Conservation (phyloP, 2,888 invertebrate genomes). For the Bembecia ichneumoniformis region DNA sequence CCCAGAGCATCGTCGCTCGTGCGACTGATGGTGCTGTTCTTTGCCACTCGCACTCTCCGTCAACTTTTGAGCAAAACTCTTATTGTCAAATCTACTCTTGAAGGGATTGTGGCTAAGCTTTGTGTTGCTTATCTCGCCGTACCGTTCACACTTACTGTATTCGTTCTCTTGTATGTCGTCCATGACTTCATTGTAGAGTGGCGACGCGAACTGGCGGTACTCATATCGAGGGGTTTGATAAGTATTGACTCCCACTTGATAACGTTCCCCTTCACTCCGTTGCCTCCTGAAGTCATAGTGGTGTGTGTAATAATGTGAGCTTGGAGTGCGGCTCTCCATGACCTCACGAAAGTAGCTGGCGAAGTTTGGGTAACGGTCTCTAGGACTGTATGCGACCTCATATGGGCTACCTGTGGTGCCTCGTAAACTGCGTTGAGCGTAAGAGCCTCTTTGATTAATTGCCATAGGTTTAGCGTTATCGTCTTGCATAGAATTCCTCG, state of each 20-base stretch:
- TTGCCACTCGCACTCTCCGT: slow-evolving; percentile 35
- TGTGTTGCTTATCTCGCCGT: slow-evolving; percentile 59
- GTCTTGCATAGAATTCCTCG: slow-evolving; percentile 24
- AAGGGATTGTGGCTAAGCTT: slow-evolving; percentile 36
- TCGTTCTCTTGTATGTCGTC: slow-evolving; percentile 66
- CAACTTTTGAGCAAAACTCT: slow-evolving; percentile 57
- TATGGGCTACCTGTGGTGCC: slow-evolving; percentile 35
- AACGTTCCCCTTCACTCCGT: slow-evolving; percentile 43
- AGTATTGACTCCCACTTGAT: slow-evolving; percentile 35
- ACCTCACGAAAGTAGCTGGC: slow-evolving; percentile 61
- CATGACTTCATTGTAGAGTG: slow-evolving; percentile 57
- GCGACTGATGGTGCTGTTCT: slow-evolving; percentile 20
- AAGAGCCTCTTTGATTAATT: slow-evolving; percentile 37
- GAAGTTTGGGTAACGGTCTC: slow-evolving; percentile 56
- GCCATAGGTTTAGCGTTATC: slow-evolving; percentile 35
- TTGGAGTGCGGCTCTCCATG: slow-evolving; percentile 35
- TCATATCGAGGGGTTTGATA: slow-evolving; percentile 44
- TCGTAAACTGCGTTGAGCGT: slow-evolving; percentile 37
- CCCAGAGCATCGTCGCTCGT: slow-evolving; percentile 50
- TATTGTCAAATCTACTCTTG: slow-evolving; percentile 49
- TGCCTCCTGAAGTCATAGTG: slow-evolving; percentile 37
- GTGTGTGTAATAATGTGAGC: slow-evolving; percentile 36
- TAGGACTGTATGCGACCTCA: slow-evolving; percentile 55
- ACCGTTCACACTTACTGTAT: slow-evolving; percentile 61
- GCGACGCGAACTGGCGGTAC: slow-evolving; percentile 59